phyloP scores from a whole-genome alignment of 2,113 vertebrate genomes.

The Gallinago paraguaiae region DNA sequence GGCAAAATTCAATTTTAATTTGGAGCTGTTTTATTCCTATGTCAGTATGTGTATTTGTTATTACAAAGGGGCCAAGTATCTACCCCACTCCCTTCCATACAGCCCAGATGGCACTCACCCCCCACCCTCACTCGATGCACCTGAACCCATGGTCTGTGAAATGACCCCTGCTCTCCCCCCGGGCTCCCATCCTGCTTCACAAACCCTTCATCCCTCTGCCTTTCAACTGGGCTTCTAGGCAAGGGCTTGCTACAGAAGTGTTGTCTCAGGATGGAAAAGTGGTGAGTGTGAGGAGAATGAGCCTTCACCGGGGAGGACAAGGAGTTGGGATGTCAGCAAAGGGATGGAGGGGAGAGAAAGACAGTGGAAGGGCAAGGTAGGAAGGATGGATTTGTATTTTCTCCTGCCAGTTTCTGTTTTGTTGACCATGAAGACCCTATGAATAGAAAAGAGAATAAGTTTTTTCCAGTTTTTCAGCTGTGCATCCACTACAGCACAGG shows the following conservation, averaged over 20 bases:
- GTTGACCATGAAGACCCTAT: neutral
- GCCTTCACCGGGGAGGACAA: neutral
- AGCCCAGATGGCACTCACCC: rapidly evolving
- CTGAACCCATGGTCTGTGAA: rapidly evolving
- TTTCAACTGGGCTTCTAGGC: neutral
- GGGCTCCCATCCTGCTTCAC: neutral
- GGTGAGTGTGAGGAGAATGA: neutral
- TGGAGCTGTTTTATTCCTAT: neutral
- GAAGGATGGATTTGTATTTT: neutral
- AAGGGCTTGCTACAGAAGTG: neutral
- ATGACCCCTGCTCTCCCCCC: neutral
- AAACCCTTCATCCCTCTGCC: neutral
- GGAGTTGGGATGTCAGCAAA: neutral
- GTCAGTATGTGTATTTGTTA: neutral
- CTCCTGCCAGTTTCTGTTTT: neutral
- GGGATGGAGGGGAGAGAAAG: neutral
- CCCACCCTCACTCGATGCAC: neutral
- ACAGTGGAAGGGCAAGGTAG: neutral
- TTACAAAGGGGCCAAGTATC: neutral
- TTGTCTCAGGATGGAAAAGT: neutral
- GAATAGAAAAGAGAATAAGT: neutral
- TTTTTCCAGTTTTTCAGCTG: neutral
- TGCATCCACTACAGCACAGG: neutral
- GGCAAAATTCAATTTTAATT: neutral
- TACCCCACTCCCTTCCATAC: neutral